phyloP scores from a whole-genome alignment of 2,797 vertebrate genomes.

The Gymnodraco acuticeps region DNA sequence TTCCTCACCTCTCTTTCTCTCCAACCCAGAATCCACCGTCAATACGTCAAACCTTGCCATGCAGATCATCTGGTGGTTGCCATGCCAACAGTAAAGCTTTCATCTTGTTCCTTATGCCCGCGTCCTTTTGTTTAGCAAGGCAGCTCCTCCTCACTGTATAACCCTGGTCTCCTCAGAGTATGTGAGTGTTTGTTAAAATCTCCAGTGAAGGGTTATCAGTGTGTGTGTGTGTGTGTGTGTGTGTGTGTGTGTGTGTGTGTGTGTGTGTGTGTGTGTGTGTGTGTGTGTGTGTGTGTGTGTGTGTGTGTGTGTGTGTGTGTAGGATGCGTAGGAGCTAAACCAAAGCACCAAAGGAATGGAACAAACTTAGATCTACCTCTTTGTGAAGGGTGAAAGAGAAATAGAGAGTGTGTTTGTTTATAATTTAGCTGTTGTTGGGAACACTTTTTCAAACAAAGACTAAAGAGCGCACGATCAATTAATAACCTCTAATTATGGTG shows the following conservation, averaged over 20 bases:
- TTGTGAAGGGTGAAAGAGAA: slow-evolving; percentile 5
- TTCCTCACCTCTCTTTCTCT: slow-evolving; percentile 35
- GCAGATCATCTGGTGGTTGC: slow-evolving; percentile 65
- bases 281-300: slow-evolving; percentile 25
- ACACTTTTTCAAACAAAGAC: background rate
- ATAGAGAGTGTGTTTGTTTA: slow-evolving; percentile 24
- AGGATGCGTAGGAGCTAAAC: slow-evolving; percentile 16
- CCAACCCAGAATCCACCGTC: slow-evolving; percentile 54
- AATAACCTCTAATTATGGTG: slow-evolving; percentile 42
- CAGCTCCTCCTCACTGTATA: slow-evolving; percentile 37
- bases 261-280: slow-evolving; percentile 28
- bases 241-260: slow-evolving; percentile 30
- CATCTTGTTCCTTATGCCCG: slow-evolving; percentile 47
- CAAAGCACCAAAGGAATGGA: slow-evolving; percentile 26
- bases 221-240: slow-evolving; percentile 28
- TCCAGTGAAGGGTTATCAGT: slow-evolving; percentile 12
- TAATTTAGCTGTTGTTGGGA: background rate
- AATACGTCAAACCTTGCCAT: slow-evolving; percentile 46
- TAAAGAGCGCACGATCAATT: slow-evolving; percentile 12
- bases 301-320: slow-evolving; percentile 23
- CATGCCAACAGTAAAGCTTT: slow-evolving; percentile 75
- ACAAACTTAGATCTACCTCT: slow-evolving; percentile 12
- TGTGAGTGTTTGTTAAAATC: slow-evolving; percentile 41
- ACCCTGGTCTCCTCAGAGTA: slow-evolving; percentile 36
- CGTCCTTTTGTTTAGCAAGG: slow-evolving; percentile 47